A percentile compares a stretch with the other conserved stretches of the same genome.
Conservation (phyloP, 92 coral and sea anemone species). For the Paramuricea clavata region DNA sequence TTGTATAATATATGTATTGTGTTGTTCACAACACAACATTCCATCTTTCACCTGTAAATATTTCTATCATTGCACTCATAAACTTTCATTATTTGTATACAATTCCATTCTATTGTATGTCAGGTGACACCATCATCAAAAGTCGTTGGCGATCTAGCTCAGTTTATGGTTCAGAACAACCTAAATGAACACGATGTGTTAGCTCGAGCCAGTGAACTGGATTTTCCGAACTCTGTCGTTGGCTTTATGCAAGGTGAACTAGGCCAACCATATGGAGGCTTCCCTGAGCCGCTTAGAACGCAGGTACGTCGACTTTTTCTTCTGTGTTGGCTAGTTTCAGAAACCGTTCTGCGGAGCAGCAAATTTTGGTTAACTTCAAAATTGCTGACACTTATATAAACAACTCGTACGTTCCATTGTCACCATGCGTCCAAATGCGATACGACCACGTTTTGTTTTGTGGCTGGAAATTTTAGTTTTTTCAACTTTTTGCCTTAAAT, state of each 20-base stretch:
- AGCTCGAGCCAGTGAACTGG: conserved; percentile 84
- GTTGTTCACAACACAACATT: too few relatives aligned
- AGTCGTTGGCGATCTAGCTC: conserved; percentile 98
- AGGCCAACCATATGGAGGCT: conserved; percentile 98
- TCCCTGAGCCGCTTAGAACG: conserved; percentile 96
- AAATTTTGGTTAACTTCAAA: background rate
- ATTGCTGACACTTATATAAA: background rate
- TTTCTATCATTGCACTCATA: too few relatives aligned
- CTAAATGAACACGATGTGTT: conserved; percentile 91
- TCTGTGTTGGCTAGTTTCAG: background rate
- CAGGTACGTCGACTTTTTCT: conserved; percentile 62
- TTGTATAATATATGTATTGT: too few relatives aligned
- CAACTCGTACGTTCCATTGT: too few relatives aligned
- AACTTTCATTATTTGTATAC: background rate
- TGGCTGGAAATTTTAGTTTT: too few relatives aligned
- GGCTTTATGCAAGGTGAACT: conserved; percentile 97
- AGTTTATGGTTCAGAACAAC: conserved; percentile 97
- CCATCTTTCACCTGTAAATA: too few relatives aligned
- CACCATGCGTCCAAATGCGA: too few relatives aligned
- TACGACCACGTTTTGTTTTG: too few relatives aligned
- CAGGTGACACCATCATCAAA: conserved; percentile 99
- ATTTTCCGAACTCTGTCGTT: conserved; percentile 93
- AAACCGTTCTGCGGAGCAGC: background rate
- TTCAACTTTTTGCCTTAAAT: too few relatives aligned
- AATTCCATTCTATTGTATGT: background rate